These are phyloP conservation scores for Hippoglossus stenolepis DNA, from an alignment of 2,113 vertebrate genomes.

Conservation along the genomic window DNA sequence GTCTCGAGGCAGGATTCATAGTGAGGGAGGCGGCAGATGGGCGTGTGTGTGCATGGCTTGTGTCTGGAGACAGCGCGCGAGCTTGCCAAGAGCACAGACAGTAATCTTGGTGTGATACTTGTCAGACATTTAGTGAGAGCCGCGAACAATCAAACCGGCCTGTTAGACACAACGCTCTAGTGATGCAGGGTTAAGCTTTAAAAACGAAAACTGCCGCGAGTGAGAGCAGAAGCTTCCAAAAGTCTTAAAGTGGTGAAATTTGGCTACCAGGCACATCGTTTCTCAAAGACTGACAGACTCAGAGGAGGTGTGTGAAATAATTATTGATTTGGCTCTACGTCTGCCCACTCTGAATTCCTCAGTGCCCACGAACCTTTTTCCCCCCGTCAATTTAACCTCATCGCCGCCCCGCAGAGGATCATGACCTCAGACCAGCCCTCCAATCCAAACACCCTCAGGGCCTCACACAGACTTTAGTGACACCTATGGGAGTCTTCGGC, in stretches of 20 bases:
- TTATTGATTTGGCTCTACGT: conserved; percentile 42
- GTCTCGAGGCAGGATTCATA: conserved; percentile 68
- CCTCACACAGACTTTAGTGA: conserved; percentile 50
- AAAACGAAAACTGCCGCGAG: not conserved
- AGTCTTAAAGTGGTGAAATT: conserved; percentile 14
- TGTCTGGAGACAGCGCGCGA: conserved; percentile 52
- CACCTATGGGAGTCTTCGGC: conserved; percentile 56
- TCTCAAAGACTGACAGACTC: conserved; percentile 30
- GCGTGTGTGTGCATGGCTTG: conserved; percentile 62
- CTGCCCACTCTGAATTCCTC: conserved; percentile 37
- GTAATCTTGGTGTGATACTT: conserved; percentile 49
- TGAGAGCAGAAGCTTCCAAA: not conserved
- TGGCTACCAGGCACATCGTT: conserved; percentile 13
- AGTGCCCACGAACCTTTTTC: no score
- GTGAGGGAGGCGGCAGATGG: conserved; percentile 58
- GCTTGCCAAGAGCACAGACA: conserved; percentile 59
- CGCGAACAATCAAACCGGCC: conserved; percentile 38
- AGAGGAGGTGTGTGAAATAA: conserved; percentile 14
- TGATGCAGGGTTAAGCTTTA: not conserved
- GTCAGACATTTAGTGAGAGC: conserved; percentile 58
- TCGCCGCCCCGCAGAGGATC: conserved; percentile 59
- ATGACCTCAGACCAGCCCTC: conserved; percentile 49
- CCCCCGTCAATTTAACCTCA: conserved; percentile 21
- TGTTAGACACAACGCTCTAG: conserved; percentile 21
- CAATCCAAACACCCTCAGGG: conserved; percentile 57